Evolutionary conservation across 2,888 invertebrate species (phyloP).

Genomic region (Conops quadrifasciatus): DNA sequence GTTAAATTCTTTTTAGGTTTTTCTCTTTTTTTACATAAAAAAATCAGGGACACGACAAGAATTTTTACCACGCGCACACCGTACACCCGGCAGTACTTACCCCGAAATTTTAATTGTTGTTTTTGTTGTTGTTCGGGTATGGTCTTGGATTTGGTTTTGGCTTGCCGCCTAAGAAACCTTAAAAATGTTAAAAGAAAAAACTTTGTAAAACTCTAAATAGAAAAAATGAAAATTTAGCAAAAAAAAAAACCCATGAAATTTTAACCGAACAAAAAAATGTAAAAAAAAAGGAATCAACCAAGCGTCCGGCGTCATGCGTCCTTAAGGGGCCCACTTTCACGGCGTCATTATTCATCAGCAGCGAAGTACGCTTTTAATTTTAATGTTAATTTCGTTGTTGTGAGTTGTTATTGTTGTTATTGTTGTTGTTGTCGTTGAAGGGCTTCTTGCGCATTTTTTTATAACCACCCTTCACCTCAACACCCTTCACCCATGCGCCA

Average conservation of each 20-base stretch:
- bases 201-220: background rate
- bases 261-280: constrained; percentile 1
- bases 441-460: too few relatives aligned
- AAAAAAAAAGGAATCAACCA: background rate
- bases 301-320: too few relatives aligned
- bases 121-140: background rate
- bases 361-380: background rate
- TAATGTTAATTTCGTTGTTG: background rate
- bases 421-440: background rate
- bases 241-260: constrained; percentile 14
- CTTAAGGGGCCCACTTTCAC: constrained; percentile 9
- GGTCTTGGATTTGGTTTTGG: constrained; percentile 10
- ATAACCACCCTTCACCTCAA: too few relatives aligned
- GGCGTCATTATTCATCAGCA: constrained; percentile 36
- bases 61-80: too few relatives aligned
- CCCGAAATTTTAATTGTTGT: background rate
- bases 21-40: too few relatives aligned
- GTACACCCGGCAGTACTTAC: background rate
- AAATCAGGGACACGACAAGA: background rate
- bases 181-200: constrained; percentile 21
- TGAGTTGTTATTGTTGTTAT: constrained; percentile 39
- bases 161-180: constrained; percentile 14
- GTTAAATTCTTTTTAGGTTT: background rate
- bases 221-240: constrained; percentile 6
- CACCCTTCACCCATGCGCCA: background rate